Evolutionary conservation across 2,113 vertebrate species (phyloP).

Genomic region (Xyliphius kryptos): DNA sequence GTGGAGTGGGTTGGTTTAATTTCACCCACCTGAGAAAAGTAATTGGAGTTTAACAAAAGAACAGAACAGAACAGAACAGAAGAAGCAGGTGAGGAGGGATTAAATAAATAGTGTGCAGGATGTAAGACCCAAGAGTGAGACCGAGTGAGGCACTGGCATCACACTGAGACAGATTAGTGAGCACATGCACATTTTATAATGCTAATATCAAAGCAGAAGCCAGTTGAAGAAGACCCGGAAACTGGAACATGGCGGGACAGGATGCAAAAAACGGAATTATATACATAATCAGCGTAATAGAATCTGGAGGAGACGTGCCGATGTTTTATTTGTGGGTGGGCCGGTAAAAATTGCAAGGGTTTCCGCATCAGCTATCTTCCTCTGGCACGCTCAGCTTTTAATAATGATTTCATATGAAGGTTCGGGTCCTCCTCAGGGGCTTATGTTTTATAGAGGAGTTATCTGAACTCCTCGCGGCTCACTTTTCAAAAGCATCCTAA

Average conservation of each 20-base stretch:
- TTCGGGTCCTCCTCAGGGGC: constrained; percentile 36
- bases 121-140: constrained; percentile 21
- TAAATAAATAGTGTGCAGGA: constrained; percentile 22
- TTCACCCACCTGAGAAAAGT: constrained; percentile 18
- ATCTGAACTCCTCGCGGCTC: constrained; percentile 40
- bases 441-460: constrained; percentile 56
- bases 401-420: constrained; percentile 37
- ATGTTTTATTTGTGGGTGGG: constrained; percentile 1
- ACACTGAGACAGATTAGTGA: constrained; percentile 51
- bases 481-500: constrained; percentile 54
- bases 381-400: too few species aligned
- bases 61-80: constrained; percentile 3
- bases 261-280: constrained; percentile 50
- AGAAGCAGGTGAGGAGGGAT: constrained; percentile 34
- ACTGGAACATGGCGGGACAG: constrained; percentile 52
- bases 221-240: constrained; percentile 48
- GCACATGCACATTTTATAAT: constrained; percentile 57
- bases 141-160: constrained; percentile 10
- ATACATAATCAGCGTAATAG: constrained; percentile 47
- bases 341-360: constrained; percentile 10
- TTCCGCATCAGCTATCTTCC: constrained; percentile 23
- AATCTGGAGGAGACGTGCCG: constrained; percentile 31
- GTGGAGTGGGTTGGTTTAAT: constrained; percentile 27
- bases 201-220: constrained; percentile 66
- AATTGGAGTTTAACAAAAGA: constrained; percentile 13